phyloP scores from a whole-genome alignment of 2,888 invertebrate genomes.

The Pterostichus niger region DNA sequence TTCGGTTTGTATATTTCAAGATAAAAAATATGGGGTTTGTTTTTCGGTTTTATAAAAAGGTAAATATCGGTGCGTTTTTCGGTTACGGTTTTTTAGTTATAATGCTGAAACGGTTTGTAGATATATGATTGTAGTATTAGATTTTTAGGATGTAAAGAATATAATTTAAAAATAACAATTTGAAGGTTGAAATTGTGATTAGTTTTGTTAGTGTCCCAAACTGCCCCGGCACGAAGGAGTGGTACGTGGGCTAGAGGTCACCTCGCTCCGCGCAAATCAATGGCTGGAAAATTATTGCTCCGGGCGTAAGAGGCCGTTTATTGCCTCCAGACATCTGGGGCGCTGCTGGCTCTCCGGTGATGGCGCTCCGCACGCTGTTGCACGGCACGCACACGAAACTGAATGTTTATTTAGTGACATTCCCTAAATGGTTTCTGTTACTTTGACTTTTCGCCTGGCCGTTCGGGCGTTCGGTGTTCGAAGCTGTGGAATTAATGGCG shows the following conservation, averaged over 20 bases:
- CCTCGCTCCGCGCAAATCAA: slow-evolving; percentile 57
- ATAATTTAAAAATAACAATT: too few relatives aligned
- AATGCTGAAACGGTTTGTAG: too few relatives aligned
- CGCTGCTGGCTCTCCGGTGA: too few relatives aligned
- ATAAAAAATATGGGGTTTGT: too few relatives aligned
- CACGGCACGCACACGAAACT: slow-evolving; percentile 53
- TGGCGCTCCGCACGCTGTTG: slow-evolving; percentile 14
- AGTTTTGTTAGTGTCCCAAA: background rate
- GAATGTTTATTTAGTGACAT: slow-evolving; percentile 66
- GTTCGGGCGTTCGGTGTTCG: slow-evolving; percentile 47
- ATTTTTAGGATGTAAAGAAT: too few relatives aligned
- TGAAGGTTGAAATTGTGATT: too few relatives aligned
- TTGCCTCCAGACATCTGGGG: slow-evolving; percentile 17
- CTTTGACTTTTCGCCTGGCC: slow-evolving; percentile 61
- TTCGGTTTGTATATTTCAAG: too few relatives aligned
- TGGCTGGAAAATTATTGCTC: slow-evolving; percentile 62
- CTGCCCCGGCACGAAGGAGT: background rate
- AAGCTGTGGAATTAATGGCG: slow-evolving; percentile 58
- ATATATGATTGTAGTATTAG: too few relatives aligned
- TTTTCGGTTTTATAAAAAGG: too few relatives aligned
- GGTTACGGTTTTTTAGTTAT: too few relatives aligned
- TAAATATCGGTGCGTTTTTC: too few relatives aligned
- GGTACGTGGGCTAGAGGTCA: slow-evolving; percentile 29
- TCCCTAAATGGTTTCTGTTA: slow-evolving; percentile 65
- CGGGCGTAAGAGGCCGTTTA: slow-evolving; percentile 39